Evolutionary conservation across 2,797 vertebrate species (phyloP).

Genomic region (Bradypus variegatus): DNA sequence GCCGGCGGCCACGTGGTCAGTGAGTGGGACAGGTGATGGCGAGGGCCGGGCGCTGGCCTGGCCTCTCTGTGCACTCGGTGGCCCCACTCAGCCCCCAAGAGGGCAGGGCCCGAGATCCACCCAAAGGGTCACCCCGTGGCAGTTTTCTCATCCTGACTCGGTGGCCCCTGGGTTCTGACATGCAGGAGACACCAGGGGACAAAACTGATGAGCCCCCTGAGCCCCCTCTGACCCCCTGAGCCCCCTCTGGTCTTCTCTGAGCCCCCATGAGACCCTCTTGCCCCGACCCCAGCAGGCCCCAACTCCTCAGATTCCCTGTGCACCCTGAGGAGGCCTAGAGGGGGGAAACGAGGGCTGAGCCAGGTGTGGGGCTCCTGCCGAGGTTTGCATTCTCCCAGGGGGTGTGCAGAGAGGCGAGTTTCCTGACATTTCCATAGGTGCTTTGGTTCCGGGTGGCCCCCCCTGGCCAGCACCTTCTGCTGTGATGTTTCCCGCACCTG

Average conservation of each 20-base stretch:
- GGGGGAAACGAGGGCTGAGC: fast-evolving
- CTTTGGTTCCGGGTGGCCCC: background rate
- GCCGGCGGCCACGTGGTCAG: too few relatives aligned
- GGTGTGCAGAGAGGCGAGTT: background rate
- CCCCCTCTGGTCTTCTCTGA: too few relatives aligned
- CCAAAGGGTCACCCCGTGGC: too few relatives aligned
- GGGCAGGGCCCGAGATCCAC: background rate
- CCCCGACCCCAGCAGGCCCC: background rate
- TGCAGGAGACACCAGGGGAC: too few relatives aligned
- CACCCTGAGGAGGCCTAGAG: background rate
- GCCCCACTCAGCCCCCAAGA: background rate
- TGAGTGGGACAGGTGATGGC: too few relatives aligned
- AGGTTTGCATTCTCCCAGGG: fast-evolving
- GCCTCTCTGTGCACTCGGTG: background rate
- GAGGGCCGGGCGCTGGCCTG: too few relatives aligned
- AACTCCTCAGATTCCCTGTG: background rate
- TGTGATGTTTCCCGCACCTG: too few relatives aligned
- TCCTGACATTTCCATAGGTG: background rate
- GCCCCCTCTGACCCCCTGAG: too few relatives aligned
- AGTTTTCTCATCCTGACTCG: background rate
- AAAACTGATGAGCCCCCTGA: background rate
- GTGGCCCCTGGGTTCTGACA: too few relatives aligned
- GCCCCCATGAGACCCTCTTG: too few relatives aligned
- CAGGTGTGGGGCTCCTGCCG: background rate
- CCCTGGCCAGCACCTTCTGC: background rate